Evolutionary conservation across 2,113 vertebrate species (phyloP), one percentile per base, ranked within the genome.

Genomic region (Hoplias malabaricus): DNA sequence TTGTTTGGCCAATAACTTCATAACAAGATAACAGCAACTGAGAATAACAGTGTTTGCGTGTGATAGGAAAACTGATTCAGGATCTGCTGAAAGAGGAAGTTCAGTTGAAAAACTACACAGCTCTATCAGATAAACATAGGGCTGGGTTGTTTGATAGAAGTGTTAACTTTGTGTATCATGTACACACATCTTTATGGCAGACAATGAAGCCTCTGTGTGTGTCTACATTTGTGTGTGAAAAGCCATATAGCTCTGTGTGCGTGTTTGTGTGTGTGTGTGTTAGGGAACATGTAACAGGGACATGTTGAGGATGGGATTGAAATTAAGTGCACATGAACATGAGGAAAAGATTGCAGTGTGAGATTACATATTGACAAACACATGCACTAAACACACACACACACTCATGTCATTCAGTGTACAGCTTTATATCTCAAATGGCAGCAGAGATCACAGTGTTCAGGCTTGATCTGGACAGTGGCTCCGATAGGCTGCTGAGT

Each of bases 361-460:
- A 42, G 53, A 78, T 82, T 77, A 69, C 66, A 59, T 80, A 74
- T 80, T 56, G 29, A 70, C 33, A 31, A 13, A 68, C n/a, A n/a
- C n/a, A n/a, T n/a, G n/a, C n/a, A n/a, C n/a, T n/a, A n/a, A n/a
- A n/a, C n/a, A n/a, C n/a, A n/a, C 56, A 40, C 36, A 63, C 14
- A 34, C 10, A 31, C 25, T 23, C 72, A 74, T 16, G 10, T 1
- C 25, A 7, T 16, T 46, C 33, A 43, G 16, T 27, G 43, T 9
- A 8, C 42, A 33, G 21, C 19, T 23, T 36, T 43, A 36, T 42
- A 66, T 31, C 38, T 57, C 31, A 16, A 19, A 42, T 48, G 53
- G 13, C 70, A 42, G 50, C 21, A 19, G 12, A 27, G 27, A 5
- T 19, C 23, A 65, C 31, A 56, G 21, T 16, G 36, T 31, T 70